phyloP scores from a whole-genome alignment of 1,140 invertebrate genomes.

The Zaprionus tsacasi region DNA sequence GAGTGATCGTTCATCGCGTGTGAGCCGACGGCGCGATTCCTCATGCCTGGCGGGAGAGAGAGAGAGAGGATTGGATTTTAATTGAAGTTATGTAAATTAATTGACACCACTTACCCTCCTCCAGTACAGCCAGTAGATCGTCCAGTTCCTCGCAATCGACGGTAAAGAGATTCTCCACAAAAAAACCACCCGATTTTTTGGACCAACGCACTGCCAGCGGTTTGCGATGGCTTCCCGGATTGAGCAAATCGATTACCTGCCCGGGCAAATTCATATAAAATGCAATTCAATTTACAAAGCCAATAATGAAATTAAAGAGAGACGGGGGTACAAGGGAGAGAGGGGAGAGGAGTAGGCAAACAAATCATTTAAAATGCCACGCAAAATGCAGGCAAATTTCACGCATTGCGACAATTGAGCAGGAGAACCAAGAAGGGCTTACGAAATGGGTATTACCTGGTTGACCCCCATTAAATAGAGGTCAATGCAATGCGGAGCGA shows the following conservation, averaged over 20 bases:
- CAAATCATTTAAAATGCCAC: constrained; percentile 75
- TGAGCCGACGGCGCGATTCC: constrained; percentile 92
- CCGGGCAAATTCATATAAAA: constrained; percentile 35
- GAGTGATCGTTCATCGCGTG: constrained; percentile 99
- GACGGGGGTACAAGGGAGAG: neutral
- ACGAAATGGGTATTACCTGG: neutral
- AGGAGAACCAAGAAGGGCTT: neutral
- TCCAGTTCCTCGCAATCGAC: constrained; percentile 97
- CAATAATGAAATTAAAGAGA: constrained; percentile 51
- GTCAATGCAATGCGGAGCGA: constrained; percentile 57
- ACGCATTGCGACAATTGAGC: constrained; percentile 45
- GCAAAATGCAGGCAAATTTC: constrained; percentile 56
- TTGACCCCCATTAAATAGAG: constrained; percentile 61
- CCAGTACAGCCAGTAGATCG: constrained; percentile 95
- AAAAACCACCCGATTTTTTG: constrained; percentile 95
- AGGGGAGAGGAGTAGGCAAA: constrained; percentile 29
- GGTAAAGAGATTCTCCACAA: constrained; percentile 97
- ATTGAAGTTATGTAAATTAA: neutral
- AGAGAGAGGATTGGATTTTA: neutral
- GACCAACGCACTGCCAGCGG: constrained; percentile 95
- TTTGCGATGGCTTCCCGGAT: constrained; percentile 92
- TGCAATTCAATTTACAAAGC: constrained; percentile 74
- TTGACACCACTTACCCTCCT: constrained; percentile 90
- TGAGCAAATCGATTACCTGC: constrained; percentile 97
- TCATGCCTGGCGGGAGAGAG: constrained; percentile 87